Evolutionary conservation across 2,888 invertebrate genomes (phyloP), one percentile per base, ranked within the genome.

Genomic region (Branchellion lobata): DNA sequence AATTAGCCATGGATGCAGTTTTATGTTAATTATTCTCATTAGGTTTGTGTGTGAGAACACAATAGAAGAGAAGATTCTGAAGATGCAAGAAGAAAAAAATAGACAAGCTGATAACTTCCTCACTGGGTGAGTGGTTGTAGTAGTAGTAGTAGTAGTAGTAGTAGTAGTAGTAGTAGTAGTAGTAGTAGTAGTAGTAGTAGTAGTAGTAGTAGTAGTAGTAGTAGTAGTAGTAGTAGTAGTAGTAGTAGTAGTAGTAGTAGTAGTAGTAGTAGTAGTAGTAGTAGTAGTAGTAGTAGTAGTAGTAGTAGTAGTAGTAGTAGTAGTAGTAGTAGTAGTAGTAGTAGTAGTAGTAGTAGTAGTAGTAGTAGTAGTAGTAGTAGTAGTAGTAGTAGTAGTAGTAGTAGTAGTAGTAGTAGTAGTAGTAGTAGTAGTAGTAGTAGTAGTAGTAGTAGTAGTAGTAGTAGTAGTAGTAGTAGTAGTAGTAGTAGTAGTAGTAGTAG

Each of bases 41-140:
- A 93, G 93, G 85, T 93, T 96, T 86, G 90, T 96, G 85, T 92
- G 93, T 84, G 88, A 91, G 80, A 92, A 93, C 75, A 95, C 96
- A 0, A 93, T 97, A 29, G 97, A 97, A 87, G 93, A 94, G 85
- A 90, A 92, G 65, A 95, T 97, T 83, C 90, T 92, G 80, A 88
- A 89, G 1, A 89, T 96, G 33, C 97, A 97, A 86, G 91, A 93
- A 27, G 90, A 90, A 76, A 97, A 97, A 87, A 85, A 93, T 65
- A 89, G 90, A 71, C 85, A 96, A 61, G 95, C 96, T 0, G 90
- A 91, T 65, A 91, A 90, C 83, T 91, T 95, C n/a, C 89, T 95
- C 0, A 92, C 92, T 0, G 88, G 88, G 84, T 93, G 93, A 65
- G 29, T 65, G 29, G 29, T 65, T 3, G 29, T 65, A 65, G 29